Evolutionary conservation across 2,113 vertebrate species (phyloP).

Genomic region (Pongo abelii): DNA sequence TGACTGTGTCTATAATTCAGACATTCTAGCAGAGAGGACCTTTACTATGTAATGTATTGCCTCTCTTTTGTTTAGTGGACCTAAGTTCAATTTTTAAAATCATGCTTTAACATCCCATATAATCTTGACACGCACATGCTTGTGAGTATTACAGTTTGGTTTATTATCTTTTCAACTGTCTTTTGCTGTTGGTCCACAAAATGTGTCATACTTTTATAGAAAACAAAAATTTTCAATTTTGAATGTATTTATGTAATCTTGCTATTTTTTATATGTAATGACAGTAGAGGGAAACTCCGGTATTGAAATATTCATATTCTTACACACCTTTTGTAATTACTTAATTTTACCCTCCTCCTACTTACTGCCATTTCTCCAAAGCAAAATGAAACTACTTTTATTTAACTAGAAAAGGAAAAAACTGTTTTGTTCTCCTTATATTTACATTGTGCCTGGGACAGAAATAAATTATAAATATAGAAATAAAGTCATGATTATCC

Average conservation of each 20-base stretch:
- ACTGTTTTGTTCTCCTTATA: neutral
- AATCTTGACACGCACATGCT: neutral
- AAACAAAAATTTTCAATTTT: neutral
- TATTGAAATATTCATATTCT: neutral
- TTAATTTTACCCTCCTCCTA: neutral
- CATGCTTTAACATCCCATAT: neutral
- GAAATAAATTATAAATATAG: conserved; percentile 57
- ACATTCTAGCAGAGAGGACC: neutral
- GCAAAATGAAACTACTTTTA: conserved; percentile 47
- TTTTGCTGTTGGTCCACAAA: conserved; percentile 5
- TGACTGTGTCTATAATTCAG: neutral
- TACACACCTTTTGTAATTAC: neutral
- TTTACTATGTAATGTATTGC: neutral
- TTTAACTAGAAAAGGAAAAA: conserved; percentile 38
- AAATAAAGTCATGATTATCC: neutral
- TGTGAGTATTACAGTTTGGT: neutral
- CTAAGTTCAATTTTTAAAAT: neutral
- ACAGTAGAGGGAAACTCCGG: neutral
- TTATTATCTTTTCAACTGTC: neutral
- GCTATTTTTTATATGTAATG: conserved; percentile 30
- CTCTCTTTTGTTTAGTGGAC: neutral
- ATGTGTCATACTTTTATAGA: neutral
- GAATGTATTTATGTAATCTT: neutral
- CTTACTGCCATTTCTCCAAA: neutral
- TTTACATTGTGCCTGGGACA: conserved; percentile 18